Base-by-base conservation (phyloP, 37 sponge, comb jelly and placozoan genomes). In the Hormiphora californensis region DNA sequence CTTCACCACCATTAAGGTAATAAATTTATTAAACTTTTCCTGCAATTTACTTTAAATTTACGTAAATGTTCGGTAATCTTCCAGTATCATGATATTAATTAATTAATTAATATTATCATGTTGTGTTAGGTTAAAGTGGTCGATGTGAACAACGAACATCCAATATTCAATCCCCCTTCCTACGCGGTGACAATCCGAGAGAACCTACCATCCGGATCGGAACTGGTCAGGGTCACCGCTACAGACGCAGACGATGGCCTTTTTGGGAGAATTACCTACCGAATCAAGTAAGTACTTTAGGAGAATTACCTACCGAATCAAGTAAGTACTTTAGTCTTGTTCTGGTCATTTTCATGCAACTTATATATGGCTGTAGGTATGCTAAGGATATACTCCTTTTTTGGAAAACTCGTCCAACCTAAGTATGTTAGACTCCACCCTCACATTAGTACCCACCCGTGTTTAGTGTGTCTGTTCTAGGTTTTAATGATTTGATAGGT, bases 121-220 rank as follows among this genome's bases (percentile, higher is more conserved):
- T 17, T 49, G 9, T 17, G 53, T 49, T n/a, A 73, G 81, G 81
- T 73, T 23, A 73, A 27, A 46, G 38, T 73, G 9, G 43, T 73
- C 46, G 81, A 73, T n/a, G 38, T 73, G 23, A 73, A 73, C 81
- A 46, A 73, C 46, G 46, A 73, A 43, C 43, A 73, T 46, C 81
- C 81, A 8, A 9, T 73, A 2, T 73, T 73, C 44, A 11, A 32
- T 23, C 38, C 81, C 4, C 17, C 38, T 19, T 32, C 81, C 44
- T 73, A 73, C 81, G 32, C 35, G 36, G 43, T 33, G 4, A 4
- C 32, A 17, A 73, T 73, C 43, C 81, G 17, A 19, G 81, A 73
- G 25, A 73, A 73, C 81, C 40, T 46, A 0, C 43, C 81, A 8
- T 46, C 81, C 43, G 32, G 81, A 19, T 43, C 81, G 1, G 81